Conservation (phyloP, 30 jellyfish, hydroid and myxozoan species). For the Aurelia coerulea region DNA sequence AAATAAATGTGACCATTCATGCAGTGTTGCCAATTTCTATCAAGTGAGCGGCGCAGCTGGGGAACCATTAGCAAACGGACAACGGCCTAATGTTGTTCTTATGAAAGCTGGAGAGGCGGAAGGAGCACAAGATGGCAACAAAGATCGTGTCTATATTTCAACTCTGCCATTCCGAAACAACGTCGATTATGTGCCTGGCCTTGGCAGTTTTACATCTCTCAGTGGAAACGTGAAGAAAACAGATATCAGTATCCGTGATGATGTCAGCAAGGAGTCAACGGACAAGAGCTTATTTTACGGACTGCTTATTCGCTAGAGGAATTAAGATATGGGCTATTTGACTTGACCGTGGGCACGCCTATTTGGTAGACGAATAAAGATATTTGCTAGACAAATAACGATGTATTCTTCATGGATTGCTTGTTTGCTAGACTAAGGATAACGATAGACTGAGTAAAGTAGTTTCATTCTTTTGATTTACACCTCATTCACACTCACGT, state of each 20-base stretch:
- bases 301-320: slow-evolving; percentile 47
- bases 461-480: too few relatives aligned
- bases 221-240: slow-evolving; percentile 9
- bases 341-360: too few relatives aligned
- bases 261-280: slow-evolving; percentile 41
- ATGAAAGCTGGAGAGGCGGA: slow-evolving; percentile 71
- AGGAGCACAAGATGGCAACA: slow-evolving; percentile 74
- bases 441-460: too few relatives aligned
- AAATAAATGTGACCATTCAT: slow-evolving; percentile 36
- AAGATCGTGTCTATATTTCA: slow-evolving; percentile 72
- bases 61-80: slow-evolving; percentile 67
- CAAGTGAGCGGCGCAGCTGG: slow-evolving; percentile 38
- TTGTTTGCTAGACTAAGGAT: too few relatives aligned
- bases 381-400: too few relatives aligned
- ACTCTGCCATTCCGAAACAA: slow-evolving; percentile 56
- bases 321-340: neutral
- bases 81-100: slow-evolving; percentile 25
- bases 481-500: too few relatives aligned
- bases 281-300: slow-evolving; percentile 54
- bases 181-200: slow-evolving; percentile 70
- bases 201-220: slow-evolving; percentile 62
- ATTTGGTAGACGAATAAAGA: too few relatives aligned
- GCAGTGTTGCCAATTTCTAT: slow-evolving; percentile 42
- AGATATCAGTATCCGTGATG: slow-evolving; percentile 51
- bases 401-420: too few relatives aligned